Evolutionary conservation across 2,888 invertebrate genomes (phyloP), one percentile per base, ranked within the genome.

Genomic region (Drosophila kuntzei): DNA sequence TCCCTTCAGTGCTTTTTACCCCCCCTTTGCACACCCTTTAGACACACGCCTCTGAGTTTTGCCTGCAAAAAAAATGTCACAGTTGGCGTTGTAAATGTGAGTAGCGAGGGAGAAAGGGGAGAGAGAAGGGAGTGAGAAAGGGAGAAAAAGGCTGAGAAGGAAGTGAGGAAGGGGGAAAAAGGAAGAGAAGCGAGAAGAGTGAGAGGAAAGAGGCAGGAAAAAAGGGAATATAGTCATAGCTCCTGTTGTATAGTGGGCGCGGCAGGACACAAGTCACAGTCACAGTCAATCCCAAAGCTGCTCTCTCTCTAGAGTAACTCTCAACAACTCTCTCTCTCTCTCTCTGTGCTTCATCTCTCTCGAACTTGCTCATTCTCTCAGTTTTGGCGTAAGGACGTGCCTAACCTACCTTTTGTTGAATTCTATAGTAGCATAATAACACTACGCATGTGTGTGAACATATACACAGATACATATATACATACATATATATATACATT

Each of bases 371-470:
- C 47, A 11, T 44, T 54, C 71, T 64, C 71, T 62, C 71, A 46
- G 49, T 44, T 70, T 55, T 58, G 37, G 20, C 60, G 57, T 54
- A 49, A 82, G 86, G 80, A 83, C 77, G 78, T 90, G 80, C 85
- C 85, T 86, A 90, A 90, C 90, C 90, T 90, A 90, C 90, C 90
- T 90, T 86, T 80, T 77, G 89, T 78, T 66, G 71, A 79, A 82
- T 84, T 81, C 76, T 63, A 76, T 82, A 80, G 87, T 83, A 88
- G 79, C 81, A 76, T 53, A 67, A 65, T 80, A 78, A 71, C 70
- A 69, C 14, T 61, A 37, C 34, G 18, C 46, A 16, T 65, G 36
- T 54, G 20, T 51, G 22, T n/a, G 46, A 29, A 46, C 46, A 6
- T 27, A 20, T 65, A 37, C 47, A 39, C 53, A n/a, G 22, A 27